A percentile compares a stretch with the other conserved stretches of the same genome.
phyloP scores from a whole-genome alignment of 2,113 vertebrate genomes.

The Herpetotheres cachinnans region DNA sequence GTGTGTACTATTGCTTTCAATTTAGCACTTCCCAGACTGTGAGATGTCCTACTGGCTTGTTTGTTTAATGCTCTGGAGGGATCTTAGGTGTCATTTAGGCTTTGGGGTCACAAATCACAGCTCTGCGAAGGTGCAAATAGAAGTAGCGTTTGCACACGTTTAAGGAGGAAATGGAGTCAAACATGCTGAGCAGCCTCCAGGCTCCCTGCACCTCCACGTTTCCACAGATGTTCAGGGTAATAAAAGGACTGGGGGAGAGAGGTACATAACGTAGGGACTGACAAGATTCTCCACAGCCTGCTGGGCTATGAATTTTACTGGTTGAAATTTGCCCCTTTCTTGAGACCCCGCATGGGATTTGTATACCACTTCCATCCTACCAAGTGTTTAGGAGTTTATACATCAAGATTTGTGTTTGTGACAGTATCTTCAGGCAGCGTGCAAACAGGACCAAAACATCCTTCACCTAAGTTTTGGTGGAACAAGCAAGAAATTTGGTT shows the following conservation, averaged over 20 bases:
- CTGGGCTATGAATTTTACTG: neutral
- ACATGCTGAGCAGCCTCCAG: slow-evolving; percentile 42
- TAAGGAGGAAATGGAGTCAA: slow-evolving; percentile 28
- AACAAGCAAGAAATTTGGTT: neutral
- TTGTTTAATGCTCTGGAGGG: slow-evolving; percentile 8
- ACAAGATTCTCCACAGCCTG: neutral
- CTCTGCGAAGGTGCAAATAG: neutral
- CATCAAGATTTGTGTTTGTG: neutral
- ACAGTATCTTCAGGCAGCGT: neutral
- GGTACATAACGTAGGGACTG: neutral
- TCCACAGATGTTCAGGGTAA: slow-evolving; percentile 47
- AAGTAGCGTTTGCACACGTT: slow-evolving; percentile 4
- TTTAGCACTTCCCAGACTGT: neutral
- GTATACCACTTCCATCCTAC: neutral
- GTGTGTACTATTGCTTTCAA: neutral
- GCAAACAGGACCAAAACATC: neutral
- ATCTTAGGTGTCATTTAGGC: slow-evolving; percentile 7
- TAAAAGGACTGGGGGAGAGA: slow-evolving; percentile 24
- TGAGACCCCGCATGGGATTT: neutral
- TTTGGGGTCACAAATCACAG: slow-evolving; percentile 29
- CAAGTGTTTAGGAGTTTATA: neutral
- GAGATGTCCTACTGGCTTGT: neutral
- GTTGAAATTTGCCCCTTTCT: slow-evolving; percentile 14
- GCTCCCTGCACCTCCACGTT: neutral
- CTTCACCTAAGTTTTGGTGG: neutral